Evolutionary conservation across 2,113 vertebrate species (phyloP), one percentile per base, ranked within the genome.

Genomic region (Gadus macrocephalus): DNA sequence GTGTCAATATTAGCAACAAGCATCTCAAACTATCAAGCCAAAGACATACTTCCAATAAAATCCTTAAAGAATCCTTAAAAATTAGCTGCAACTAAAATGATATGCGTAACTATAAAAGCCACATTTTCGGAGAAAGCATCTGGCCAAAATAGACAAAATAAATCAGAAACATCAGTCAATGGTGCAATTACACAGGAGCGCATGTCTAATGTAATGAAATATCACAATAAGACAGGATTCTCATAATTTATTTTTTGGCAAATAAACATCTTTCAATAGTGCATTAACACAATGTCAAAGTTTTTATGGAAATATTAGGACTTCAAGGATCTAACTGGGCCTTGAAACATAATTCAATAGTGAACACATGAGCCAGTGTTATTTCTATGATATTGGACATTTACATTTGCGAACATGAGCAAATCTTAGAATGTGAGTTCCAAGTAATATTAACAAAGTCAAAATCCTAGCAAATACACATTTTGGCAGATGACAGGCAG

Each of bases 251-350:
- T 85, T 87, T 53, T 49, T 83, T 60, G 77, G 74, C 76, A 85
- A 87, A 79, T 83, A 83, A 78, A 82, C 79, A 20, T 69, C 25
- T 83, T 83, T 78, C 67, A 64, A 83, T 78, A 88, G 81, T 89
- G 89, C 87, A 83, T 86, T 83, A 71, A 66, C 85, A 87, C 77
- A 83, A 68, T 80, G 64, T 77, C 79, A 62, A 20, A 20, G 81
- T 87, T 90, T 85, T 88, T 85, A 77, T 19, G 31, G 61, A 60
- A 79, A 74, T 35, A 53, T 58, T n/a, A 17, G 25, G 31, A 74
- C 64, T 59, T 60, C 17, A 35, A 20, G 59, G 22, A 19, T n/a
- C 15, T 17, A 15, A 38, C 28, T 12, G 19, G 49, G 15, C 19
- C 15, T 15, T 17, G 15, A 60, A 70, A 58, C 64, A 64, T 53